These are phyloP conservation scores for Eupithecia insigniata DNA, from an alignment of 2,888 invertebrate species.

Conservation along the genomic window DNA sequence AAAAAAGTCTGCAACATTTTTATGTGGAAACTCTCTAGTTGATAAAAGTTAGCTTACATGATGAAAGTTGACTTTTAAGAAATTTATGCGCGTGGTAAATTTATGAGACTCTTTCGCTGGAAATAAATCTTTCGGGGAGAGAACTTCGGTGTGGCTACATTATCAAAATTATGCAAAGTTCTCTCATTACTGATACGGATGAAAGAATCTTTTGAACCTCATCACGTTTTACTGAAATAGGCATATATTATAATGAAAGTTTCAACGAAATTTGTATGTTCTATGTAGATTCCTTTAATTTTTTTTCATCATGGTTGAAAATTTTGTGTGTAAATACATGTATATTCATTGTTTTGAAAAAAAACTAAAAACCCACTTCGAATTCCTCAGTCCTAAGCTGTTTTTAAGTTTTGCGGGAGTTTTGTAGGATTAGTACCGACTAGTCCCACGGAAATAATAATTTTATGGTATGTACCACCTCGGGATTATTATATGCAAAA, in stretches of 20 bases:
- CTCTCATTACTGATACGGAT: background rate
- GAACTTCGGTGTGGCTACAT: constrained; percentile 14
- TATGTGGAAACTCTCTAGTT: constrained; percentile 67
- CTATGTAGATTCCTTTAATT: background rate
- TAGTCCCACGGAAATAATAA: too few species aligned
- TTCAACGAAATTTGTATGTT: background rate
- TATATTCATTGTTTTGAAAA: too few species aligned
- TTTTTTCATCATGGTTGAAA: background rate
- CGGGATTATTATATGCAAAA: too few species aligned
- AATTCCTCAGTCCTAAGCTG: too few species aligned
- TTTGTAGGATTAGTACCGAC: too few species aligned
- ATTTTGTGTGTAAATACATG: background rate
- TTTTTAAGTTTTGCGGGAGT: too few species aligned
- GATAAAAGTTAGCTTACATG: constrained; percentile 63
- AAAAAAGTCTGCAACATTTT: constrained; percentile 75
- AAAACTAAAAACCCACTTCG: too few species aligned
- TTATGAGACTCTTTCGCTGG: constrained; percentile 52
- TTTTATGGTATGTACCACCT: too few species aligned
- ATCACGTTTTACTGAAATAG: background rate
- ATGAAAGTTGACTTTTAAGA: constrained; percentile 57
- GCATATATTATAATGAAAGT: background rate
- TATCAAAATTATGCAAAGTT: constrained; percentile 7
- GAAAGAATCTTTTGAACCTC: background rate
- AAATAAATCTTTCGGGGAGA: constrained; percentile 42
- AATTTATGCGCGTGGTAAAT: constrained; percentile 54